These are phyloP conservation scores for Agonum fuliginosum DNA, from an alignment of 2,888 invertebrate species.

Conservation along the genomic window DNA sequence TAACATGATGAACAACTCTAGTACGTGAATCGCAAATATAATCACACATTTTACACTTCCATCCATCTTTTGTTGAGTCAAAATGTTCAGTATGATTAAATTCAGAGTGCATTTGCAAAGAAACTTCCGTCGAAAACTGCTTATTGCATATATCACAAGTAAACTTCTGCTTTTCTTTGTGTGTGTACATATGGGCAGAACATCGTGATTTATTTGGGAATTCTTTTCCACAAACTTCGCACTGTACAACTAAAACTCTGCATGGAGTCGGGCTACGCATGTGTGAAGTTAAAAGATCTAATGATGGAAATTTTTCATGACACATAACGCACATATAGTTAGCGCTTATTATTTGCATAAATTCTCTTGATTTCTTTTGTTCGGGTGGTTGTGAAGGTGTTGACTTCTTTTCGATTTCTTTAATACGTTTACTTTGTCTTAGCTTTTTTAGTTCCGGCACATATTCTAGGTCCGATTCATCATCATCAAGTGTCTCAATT, in stretches of 20 bases:
- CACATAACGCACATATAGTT: constrained; percentile 61
- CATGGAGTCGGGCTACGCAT: constrained; percentile 52
- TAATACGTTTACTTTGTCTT: constrained; percentile 18
- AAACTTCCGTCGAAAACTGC: constrained; percentile 43
- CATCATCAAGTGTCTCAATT: constrained; percentile 55
- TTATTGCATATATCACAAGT: constrained; percentile 61
- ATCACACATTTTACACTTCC: constrained; percentile 61
- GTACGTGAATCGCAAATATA: constrained; percentile 54
- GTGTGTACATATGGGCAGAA: constrained; percentile 59
- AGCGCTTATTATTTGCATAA: constrained; percentile 55
- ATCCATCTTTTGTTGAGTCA: constrained; percentile 61
- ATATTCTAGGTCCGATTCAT: constrained; percentile 47
- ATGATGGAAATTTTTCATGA: constrained; percentile 57
- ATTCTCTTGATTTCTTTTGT: constrained; percentile 27
- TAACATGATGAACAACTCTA: constrained; percentile 61
- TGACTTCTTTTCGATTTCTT: not conserved
- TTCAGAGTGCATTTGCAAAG: constrained; percentile 45
- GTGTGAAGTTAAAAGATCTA: constrained; percentile 56
- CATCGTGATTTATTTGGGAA: constrained; percentile 59
- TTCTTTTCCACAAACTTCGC: constrained; percentile 52
- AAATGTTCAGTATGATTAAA: constrained; percentile 60
- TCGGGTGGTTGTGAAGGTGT: not conserved
- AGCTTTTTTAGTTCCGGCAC: constrained; percentile 24
- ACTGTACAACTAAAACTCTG: constrained; percentile 24
- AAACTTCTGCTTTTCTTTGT: constrained; percentile 61